These are phyloP conservation scores for Agrypnus murinus DNA, from an alignment of 2,888 invertebrate species.

Conservation along the genomic window DNA sequence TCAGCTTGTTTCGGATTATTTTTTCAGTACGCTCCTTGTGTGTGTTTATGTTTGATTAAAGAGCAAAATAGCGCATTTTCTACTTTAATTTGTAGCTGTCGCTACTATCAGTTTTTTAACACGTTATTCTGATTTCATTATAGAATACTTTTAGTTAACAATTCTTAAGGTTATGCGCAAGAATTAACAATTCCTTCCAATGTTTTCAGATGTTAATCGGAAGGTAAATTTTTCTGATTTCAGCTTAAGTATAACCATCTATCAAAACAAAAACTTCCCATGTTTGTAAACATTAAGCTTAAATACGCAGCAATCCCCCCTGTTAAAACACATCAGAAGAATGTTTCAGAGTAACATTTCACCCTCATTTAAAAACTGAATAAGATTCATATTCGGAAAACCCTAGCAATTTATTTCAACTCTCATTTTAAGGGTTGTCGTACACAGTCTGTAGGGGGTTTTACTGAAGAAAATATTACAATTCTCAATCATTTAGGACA, in stretches of 20 bases:
- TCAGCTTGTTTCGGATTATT: no score
- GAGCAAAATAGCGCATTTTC: no score
- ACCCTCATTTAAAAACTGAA: conserved; percentile 1
- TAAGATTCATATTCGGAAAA: conserved; percentile 20
- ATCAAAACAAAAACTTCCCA: conserved; percentile 36
- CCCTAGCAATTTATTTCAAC: conserved; percentile 9
- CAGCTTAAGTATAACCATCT: conserved; percentile 27
- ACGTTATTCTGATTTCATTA: no score
- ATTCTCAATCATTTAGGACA: conserved; percentile 15
- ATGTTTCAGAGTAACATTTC: conserved; percentile 4
- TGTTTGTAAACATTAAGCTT: conserved; percentile 32
- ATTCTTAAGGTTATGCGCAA: no score
- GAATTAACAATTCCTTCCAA: no score
- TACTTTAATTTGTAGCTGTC: no score
- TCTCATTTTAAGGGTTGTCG: conserved; percentile 1
- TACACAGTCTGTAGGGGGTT: conserved; percentile 16
- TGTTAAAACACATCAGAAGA: neutral
- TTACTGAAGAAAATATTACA: conserved; percentile 12
- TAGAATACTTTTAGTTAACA: no score
- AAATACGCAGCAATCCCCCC: conserved; percentile 9
- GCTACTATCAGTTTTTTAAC: no score
- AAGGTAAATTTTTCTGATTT: no score
- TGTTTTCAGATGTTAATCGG: no score
- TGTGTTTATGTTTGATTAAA: no score
- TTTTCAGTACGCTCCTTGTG: no score